Percentiles rank a stretch among this genome's conserved stretches.
Evolutionary conservation across 2,113 vertebrate genomes (phyloP).

Genomic region (Perca flavescens): DNA sequence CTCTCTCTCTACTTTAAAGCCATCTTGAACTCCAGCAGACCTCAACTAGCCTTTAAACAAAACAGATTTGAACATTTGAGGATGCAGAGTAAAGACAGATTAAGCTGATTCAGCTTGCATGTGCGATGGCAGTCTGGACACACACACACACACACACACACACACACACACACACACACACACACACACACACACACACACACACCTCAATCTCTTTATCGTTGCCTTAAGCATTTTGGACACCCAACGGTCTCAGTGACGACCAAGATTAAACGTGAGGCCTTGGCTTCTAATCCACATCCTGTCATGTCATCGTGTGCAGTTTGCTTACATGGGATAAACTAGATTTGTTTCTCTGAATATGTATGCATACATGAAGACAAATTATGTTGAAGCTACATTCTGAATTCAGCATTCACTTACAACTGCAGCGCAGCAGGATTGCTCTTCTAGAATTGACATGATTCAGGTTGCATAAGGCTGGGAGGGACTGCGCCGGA

Average conservation of each 20-base stretch:
- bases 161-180: conserved; percentile 19
- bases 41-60: conserved; percentile 22
- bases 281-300: conserved; percentile 28
- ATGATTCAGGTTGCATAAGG: background rate
- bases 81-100: conserved; percentile 12
- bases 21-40: conserved; percentile 49
- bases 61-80: conserved; percentile 6
- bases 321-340: background rate
- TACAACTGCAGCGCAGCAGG: background rate
- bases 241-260: conserved; percentile 22
- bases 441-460: background rate
- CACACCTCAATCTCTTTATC: conserved; percentile 38
- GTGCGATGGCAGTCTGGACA: background rate
- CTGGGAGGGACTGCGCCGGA: background rate
- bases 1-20: conserved; percentile 10
- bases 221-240: conserved; percentile 48
- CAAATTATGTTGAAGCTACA: background rate
- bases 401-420: background rate
- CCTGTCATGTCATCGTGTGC: conserved; percentile 7
- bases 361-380: background rate
- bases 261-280: background rate
- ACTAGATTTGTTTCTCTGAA: background rate
- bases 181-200: conserved; percentile 2
- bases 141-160: conserved; percentile 16
- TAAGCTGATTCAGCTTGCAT: conserved; percentile 5